Evolutionary conservation across 2,797 vertebrate genomes (phyloP), one percentile per base, ranked within the genome.

Genomic region (Epinephelus awoara): DNA sequence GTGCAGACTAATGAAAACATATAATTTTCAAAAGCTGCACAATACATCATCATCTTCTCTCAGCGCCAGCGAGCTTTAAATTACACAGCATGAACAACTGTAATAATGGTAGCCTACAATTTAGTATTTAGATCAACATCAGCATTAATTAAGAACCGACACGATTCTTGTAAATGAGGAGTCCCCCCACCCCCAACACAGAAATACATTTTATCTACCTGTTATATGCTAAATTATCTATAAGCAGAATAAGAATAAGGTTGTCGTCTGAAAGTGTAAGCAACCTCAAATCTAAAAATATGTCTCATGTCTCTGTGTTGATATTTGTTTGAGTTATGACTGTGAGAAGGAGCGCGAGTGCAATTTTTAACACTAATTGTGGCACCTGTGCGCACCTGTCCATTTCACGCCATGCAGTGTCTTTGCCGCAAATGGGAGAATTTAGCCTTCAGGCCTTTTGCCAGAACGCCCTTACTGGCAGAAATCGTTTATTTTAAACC

Each of bases 1-100:
- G 21, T 55, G 56, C 29, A 69, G 42, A 62, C 25, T 65, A 62
- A 81, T 65, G 34, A 63, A 84, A 66, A 76, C 34, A 69, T 63
- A 0, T 18, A 4, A 21, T 27, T 59, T 42, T 3, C 18, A 13
- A 29, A 55, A 63, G 9, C 44, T 54, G 29, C 15, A 25, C 12
- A 63, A 9, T 17, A 25, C 44, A 1, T 55, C 17, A 82, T 59
- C 40, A 47, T 56, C n/a, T 47, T 13, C 19, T 34, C 15, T 73
- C 4, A 62, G 5, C 18, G 47, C 27, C 50, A 66, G 21, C 4
- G 67, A 55, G 19, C 62, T 44, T 50, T 1, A 61, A 61, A 25
- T 14, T 21, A 42, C n/a, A 63, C 2, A 23, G 5, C 50, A 76
- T 3, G 23, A 67, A 38, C 42, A 56, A 15, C 11, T 55, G 5